phyloP scores from a whole-genome alignment of 2,888 invertebrate species.

The Drosophila neonasuta region DNA sequence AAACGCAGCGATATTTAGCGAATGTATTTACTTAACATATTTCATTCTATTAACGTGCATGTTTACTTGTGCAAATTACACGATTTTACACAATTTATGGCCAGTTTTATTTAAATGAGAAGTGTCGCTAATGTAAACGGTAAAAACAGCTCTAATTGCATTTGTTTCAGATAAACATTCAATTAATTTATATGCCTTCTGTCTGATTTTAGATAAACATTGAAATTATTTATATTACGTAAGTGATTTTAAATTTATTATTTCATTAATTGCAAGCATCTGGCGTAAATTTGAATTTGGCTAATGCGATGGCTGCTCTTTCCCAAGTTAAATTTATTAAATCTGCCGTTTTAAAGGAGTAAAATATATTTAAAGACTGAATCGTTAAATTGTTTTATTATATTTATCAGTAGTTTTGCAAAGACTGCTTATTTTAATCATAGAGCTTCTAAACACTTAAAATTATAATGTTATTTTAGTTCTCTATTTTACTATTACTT shows the following conservation, averaged over 20 bases:
- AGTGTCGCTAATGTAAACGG: constrained; percentile 34
- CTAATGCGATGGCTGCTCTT: background rate
- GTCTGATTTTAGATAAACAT: constrained; percentile 16
- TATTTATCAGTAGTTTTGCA: background rate
- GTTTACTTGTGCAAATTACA: constrained; percentile 30
- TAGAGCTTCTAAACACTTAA: background rate
- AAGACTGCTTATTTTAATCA: too few species aligned
- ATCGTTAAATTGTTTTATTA: background rate
- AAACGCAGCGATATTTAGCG: constrained; percentile 8
- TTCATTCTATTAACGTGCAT: constrained; percentile 8
- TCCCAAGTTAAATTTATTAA: background rate
- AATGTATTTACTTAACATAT: constrained; percentile 35
- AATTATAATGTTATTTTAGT: background rate
- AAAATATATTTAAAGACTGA: background rate
- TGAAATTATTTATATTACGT: constrained; percentile 4
- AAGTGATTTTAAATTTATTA: background rate
- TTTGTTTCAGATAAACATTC: constrained; percentile 21
- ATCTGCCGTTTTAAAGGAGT: too few species aligned
- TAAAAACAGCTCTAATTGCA: constrained; percentile 46
- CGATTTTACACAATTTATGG: constrained; percentile 46
- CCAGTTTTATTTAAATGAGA: constrained; percentile 32
- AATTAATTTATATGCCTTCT: constrained; percentile 22
- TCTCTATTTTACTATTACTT: background rate
- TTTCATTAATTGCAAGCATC: background rate
- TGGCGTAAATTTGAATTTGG: background rate